phyloP scores from a whole-genome alignment of 2,797 vertebrate genomes.

The Tapirus indicus region DNA sequence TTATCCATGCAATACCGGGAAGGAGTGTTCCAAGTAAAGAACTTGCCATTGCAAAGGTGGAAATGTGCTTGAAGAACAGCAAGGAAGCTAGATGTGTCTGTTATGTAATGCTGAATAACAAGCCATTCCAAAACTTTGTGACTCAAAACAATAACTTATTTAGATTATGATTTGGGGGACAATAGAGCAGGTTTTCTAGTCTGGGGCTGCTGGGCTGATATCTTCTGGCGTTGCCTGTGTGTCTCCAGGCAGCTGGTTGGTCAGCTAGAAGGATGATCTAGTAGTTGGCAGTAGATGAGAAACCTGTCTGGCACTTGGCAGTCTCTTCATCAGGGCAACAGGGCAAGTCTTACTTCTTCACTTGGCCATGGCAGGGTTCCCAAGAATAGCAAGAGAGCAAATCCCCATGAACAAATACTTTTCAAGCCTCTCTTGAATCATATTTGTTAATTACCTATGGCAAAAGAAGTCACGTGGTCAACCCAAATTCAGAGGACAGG shows the following conservation, averaged over 20 bases:
- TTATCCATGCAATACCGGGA: neutral
- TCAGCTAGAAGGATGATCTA: neutral
- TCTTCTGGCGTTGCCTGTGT: neutral
- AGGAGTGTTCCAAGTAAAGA: neutral
- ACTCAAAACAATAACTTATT: neutral
- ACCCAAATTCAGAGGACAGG: neutral
- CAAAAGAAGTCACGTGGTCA: neutral
- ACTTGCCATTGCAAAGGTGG: neutral
- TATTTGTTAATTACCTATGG: neutral
- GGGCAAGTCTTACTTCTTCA: neutral
- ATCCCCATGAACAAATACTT: neutral
- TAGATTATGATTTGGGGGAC: neutral
- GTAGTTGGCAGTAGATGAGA: neutral
- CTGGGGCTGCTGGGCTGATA: neutral
- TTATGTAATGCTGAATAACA: neutral
- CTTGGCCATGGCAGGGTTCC: neutral
- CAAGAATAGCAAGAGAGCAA: neutral
- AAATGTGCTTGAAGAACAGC: neutral
- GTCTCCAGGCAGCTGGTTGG: neutral
- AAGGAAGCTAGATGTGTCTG: neutral
- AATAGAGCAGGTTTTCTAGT: neutral
- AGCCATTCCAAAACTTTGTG: neutral
- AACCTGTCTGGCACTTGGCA: neutral
- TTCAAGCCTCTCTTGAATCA: neutral
- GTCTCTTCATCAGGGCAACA: neutral